Base-by-base conservation (phyloP, 2,797 vertebrate species). In the Galagoides demidoff region DNA sequence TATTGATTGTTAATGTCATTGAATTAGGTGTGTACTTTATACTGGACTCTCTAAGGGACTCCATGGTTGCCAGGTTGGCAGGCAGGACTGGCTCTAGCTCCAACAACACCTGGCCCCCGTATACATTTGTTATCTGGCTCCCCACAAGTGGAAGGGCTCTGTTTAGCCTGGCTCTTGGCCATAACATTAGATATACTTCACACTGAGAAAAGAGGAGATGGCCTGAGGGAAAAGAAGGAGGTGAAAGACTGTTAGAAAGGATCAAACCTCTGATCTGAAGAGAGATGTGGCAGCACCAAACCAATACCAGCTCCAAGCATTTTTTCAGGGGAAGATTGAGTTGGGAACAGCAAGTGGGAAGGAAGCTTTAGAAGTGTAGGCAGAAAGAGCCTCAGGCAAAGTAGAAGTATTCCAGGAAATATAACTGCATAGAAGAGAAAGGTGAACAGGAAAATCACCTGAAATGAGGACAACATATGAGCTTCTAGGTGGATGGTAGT, bases 241-340 rank as follows among this genome's bases (percentile, higher is more conserved):
- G 73, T 82, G 45, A 14, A 79, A 89, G 39, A 73, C 61, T 71
- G 37, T 88, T 93, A 31, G 39, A 90, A 96, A 52, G 34, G 45
- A 34, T 61, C 8, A 87, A 63, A 87, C 31, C 31, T 94, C 49
- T 34, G 45, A 23, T n/a, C 66, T 95, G 74, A 93, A 73, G 2
- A 95, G 57, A 89, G 37, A 73, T 88, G 34, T 94, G 73, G 11
- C 57, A 89, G 93, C 77, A 64, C 45, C 74, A 85, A 70, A 85
- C 63, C 23, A 64, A 34, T 68, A 86, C 49, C 55, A 87, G n/a
- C 86, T 43, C 49, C 27, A 94, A 78, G 63, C 77, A 68, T 49
- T 79, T 94, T 52, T 39, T 71, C 66, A 94, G 34, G 25, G 81
- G 37, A 79, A 87, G 57, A 39, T 49, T 90, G 17, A 68, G 92